These are phyloP conservation scores for Malacosoma neustria DNA, from an alignment of 2,888 invertebrate species.

Conservation along the genomic window DNA sequence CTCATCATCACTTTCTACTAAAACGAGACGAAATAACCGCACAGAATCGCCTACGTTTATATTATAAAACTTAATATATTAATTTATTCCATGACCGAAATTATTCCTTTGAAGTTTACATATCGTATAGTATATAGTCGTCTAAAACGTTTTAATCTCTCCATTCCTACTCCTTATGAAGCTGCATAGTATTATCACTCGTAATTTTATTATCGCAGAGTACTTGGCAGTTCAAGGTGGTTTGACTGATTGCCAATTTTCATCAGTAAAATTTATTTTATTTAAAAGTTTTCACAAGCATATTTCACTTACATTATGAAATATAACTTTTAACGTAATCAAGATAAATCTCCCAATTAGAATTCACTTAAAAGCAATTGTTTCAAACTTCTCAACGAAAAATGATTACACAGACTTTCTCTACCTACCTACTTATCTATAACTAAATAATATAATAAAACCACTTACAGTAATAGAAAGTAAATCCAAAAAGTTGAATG, in stretches of 20 bases:
- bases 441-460: constrained; percentile 44
- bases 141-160: neutral
- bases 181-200: neutral
- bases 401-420: constrained; percentile 36
- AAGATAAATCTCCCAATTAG: neutral
- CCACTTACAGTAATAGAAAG: constrained; percentile 71
- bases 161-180: neutral
- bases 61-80: constrained; percentile 16
- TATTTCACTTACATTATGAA: neutral
- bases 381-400: constrained; percentile 13
- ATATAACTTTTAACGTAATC: neutral
- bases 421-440: constrained; percentile 32
- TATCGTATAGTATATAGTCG: neutral
- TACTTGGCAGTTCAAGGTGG: neutral
- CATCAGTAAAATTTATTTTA: neutral
- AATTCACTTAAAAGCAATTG: constrained; percentile 17
- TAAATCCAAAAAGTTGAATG: constrained; percentile 52
- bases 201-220: neutral
- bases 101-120: neutral
- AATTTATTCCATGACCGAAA: constrained; percentile 19
- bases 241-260: neutral
- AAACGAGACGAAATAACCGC: constrained; percentile 8
- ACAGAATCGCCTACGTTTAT: constrained; percentile 4
- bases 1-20: constrained; percentile 4
- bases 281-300: neutral